Percentiles rank a stretch among this genome's conserved stretches.
phyloP scores from a whole-genome alignment of 2,888 invertebrate species.

The Dasypolia templi region DNA sequence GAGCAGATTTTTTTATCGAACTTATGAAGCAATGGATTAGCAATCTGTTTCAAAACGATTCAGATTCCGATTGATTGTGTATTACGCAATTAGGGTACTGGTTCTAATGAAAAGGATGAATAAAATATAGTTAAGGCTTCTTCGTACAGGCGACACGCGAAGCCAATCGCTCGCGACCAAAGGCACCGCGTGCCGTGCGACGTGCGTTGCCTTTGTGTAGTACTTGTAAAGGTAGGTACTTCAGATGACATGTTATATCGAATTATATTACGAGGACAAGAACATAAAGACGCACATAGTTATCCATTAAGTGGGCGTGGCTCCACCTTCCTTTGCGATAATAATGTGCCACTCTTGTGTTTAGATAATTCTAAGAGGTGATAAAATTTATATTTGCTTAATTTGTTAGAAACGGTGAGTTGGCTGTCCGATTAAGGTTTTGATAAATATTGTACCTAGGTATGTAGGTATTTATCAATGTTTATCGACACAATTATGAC shows the following conservation, averaged over 20 bases:
- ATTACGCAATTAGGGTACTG: no score
- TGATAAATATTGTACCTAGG: neutral
- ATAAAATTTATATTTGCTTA: slow-evolving; percentile 29
- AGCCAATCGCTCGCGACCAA: no score
- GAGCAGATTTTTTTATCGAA: no score
- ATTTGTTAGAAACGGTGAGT: slow-evolving; percentile 4
- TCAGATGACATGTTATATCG: slow-evolving; percentile 6
- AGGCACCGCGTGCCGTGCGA: no score
- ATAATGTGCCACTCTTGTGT: slow-evolving; percentile 2
- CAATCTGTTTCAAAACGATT: no score
- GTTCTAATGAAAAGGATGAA: no score
- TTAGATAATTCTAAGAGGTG: slow-evolving; percentile 2
- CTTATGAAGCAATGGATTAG: no score
- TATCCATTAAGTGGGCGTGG: slow-evolving; percentile 1
- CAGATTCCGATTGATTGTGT: no score
- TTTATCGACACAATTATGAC: neutral
- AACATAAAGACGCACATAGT: slow-evolving; percentile 8
- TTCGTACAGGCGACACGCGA: no score
- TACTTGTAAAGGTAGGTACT: slow-evolving; percentile 12
- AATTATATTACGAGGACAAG: slow-evolving; percentile 7
- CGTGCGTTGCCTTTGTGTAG: no score
- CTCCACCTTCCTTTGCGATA: slow-evolving; percentile 1
- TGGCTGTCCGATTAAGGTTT: neutral
- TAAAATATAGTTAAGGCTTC: no score
- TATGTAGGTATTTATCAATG: neutral